phyloP scores from a whole-genome alignment of 2,113 vertebrate genomes.

The Ceyx melanurus region DNA sequence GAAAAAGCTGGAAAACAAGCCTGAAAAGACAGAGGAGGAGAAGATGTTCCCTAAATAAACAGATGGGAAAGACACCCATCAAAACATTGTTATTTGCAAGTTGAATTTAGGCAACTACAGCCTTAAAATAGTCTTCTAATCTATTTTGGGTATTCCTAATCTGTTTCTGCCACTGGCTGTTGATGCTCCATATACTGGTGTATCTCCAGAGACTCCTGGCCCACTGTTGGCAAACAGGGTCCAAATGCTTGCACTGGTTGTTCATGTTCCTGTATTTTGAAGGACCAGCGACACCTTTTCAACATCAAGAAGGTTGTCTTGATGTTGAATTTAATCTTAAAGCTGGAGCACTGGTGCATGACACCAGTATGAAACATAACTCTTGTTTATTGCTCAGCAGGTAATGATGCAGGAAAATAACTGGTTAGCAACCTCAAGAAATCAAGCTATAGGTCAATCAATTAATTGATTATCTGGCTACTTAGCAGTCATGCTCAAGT shows the following conservation, averaged over 20 bases:
- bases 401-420: not conserved
- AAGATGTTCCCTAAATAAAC: not conserved
- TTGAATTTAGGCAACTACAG: not conserved
- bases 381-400: not conserved
- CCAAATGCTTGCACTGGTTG: not conserved
- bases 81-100: not conserved
- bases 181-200: not conserved
- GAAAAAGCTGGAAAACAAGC: not conserved
- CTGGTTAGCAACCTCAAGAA: not conserved
- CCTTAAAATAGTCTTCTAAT: not conserved
- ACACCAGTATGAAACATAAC: not conserved
- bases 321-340: not conserved
- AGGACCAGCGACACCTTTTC: not conserved
- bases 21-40: not conserved
- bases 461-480: not conserved
- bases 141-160: not conserved
- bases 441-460: not conserved
- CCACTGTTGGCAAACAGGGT: not conserved
- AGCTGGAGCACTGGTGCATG: not conserved
- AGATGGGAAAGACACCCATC: not conserved
- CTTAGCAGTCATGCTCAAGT: not conserved
- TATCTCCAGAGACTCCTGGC: not conserved
- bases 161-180: not conserved
- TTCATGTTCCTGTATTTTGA: not conserved
- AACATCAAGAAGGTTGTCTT: not conserved